Percentiles rank a stretch among this genome's conserved stretches.
Evolutionary conservation across 37 sponge, comb jelly and placozoan species (phyloP).

Genomic region (Aplysina aerophoba): DNA sequence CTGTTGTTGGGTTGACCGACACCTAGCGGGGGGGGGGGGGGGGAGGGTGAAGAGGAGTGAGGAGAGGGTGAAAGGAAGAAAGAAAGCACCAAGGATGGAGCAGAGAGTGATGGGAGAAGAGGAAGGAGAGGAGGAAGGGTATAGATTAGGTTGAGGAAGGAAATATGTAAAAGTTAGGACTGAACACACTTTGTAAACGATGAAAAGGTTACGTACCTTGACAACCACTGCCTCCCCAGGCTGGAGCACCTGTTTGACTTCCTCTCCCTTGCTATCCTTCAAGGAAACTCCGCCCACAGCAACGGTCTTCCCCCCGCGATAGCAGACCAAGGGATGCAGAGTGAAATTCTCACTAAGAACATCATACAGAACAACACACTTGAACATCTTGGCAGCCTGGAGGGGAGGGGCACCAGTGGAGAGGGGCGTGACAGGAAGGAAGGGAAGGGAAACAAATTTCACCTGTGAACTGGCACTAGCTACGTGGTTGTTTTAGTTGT

Average conservation of each 20-base stretch:
- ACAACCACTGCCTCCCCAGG: background rate
- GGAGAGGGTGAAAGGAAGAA: background rate
- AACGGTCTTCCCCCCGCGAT: too few relatives aligned
- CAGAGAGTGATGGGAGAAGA: background rate
- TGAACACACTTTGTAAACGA: background rate
- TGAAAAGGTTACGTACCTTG: background rate
- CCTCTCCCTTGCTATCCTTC: background rate
- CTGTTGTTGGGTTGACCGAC: slow-evolving; percentile 43
- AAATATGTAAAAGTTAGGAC: background rate
- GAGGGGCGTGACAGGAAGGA: background rate
- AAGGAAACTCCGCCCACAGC: background rate
- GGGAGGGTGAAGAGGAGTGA: background rate
- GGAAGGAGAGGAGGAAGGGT: too few relatives aligned
- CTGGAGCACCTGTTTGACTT: background rate
- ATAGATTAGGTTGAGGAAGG: too few relatives aligned
- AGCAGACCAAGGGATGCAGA: background rate
- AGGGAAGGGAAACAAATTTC: background rate
- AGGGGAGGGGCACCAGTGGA: background rate
- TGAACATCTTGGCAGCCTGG: slow-evolving; percentile 24
- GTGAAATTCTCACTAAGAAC: slow-evolving; percentile 44
- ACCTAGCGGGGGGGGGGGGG: slow-evolving; percentile 31
- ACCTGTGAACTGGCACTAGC: too few relatives aligned
- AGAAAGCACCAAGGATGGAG: background rate
- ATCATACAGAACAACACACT: slow-evolving; percentile 72
- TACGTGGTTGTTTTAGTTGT: too few relatives aligned